Evolutionary conservation across 2,113 vertebrate genomes (phyloP).

Genomic region (Bettongia penicillata): DNA sequence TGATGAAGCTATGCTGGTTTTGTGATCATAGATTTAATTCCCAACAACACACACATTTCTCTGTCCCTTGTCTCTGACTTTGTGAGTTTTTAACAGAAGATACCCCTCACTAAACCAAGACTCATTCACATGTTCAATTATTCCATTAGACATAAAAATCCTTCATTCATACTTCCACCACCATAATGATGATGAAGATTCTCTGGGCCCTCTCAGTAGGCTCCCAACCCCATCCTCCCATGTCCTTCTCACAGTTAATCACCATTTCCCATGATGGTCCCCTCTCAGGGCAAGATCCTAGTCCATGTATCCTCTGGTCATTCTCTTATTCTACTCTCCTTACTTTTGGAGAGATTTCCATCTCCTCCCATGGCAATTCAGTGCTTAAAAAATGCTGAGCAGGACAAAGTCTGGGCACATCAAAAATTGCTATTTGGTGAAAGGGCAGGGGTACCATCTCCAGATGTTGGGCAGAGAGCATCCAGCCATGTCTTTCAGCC

Average conservation of each 20-base stretch:
- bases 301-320: background rate
- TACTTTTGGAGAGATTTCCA: background rate
- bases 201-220: background rate
- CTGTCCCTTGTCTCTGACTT: background rate
- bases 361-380: background rate
- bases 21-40: background rate
- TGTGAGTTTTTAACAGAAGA: background rate
- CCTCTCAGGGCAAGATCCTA: background rate
- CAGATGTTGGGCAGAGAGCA: conserved; percentile 72
- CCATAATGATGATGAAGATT: background rate
- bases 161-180: background rate
- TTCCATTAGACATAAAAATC: background rate
- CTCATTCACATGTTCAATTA: background rate
- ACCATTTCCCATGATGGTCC: no score
- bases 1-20: background rate
- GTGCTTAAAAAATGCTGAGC: background rate
- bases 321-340: background rate
- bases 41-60: background rate
- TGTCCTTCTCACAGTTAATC: no score
- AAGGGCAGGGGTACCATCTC: conserved; percentile 66
- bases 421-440: conserved; percentile 78
- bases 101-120: background rate
- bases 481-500: background rate
- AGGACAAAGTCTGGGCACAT: conserved; percentile 75
- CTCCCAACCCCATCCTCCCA: no score